A percentile compares a stretch with the other conserved stretches of the same genome.
phyloP scores from a whole-genome alignment of 2,797 vertebrate species.

The Acropternis orthonyx region DNA sequence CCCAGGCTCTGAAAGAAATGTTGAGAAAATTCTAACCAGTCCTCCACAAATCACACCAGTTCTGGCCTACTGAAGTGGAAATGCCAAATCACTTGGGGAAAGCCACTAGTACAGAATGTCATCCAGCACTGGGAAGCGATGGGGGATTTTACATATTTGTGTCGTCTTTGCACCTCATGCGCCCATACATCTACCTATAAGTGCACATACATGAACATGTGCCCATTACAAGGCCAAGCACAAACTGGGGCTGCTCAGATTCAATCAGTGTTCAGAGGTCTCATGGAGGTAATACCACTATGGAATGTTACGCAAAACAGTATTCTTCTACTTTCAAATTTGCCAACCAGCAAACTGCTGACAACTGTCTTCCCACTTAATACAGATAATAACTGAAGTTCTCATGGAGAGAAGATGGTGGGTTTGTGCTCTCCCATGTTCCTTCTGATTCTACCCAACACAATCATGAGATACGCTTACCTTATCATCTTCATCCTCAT shows the following conservation, averaged over 20 bases:
- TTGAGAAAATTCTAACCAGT: slow-evolving; percentile 15
- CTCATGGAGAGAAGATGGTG: background rate
- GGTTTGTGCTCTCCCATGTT: background rate
- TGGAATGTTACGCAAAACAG: background rate
- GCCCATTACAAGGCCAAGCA: background rate
- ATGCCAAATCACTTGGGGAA: background rate
- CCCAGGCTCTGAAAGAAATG: background rate
- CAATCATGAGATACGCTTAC: slow-evolving; percentile 63
- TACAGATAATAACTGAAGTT: background rate
- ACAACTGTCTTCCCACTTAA: background rate
- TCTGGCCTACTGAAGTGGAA: background rate
- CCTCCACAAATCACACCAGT: background rate
- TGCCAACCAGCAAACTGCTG: background rate
- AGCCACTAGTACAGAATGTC: background rate
- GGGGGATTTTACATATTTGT: background rate
- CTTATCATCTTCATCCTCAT: slow-evolving; percentile 96
- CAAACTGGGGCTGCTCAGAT: background rate
- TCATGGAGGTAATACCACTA: fast-evolving
- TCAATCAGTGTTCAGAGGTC: background rate
- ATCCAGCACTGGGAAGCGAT: fast-evolving
- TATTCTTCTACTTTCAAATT: background rate
- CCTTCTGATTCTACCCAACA: background rate
- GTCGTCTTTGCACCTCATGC: background rate
- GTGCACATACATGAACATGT: fast-evolving
- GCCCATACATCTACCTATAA: fast-evolving